Evolutionary conservation across 2,113 vertebrate species (phyloP).

Genomic region (Motacilla tschutschensis): DNA sequence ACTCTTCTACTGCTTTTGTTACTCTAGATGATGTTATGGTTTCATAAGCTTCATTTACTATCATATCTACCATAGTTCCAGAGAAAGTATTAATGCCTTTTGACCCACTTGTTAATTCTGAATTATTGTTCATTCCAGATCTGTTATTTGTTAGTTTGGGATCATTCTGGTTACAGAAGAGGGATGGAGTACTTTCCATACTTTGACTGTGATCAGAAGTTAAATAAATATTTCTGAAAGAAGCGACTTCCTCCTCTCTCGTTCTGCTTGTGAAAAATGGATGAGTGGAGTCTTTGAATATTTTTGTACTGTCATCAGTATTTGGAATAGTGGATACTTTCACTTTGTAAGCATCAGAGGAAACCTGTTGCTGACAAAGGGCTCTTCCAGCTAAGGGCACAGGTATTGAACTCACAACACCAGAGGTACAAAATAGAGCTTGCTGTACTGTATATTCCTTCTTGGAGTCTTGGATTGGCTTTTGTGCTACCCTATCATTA

Average conservation of each 20-base stretch:
- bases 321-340: constrained; percentile 37
- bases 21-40: constrained; percentile 77
- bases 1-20: constrained; percentile 78
- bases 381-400: constrained; percentile 88
- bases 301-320: constrained; percentile 51
- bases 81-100: constrained; percentile 78
- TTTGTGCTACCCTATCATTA: constrained; percentile 44
- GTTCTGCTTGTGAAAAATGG: constrained; percentile 27
- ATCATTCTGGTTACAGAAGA: constrained; percentile 6
- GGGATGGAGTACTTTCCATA: constrained; percentile 11
- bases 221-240: constrained; percentile 70
- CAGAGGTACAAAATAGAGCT: constrained; percentile 90
- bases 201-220: constrained; percentile 37
- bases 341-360: constrained; percentile 63
- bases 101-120: constrained; percentile 55
- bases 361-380: constrained; percentile 75
- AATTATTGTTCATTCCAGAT: constrained; percentile 4
- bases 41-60: constrained; percentile 89
- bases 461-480: constrained; percentile 59
- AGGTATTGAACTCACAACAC: constrained; percentile 89
- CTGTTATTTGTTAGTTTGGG: constrained; percentile 6
- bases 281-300: constrained; percentile 30
- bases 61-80: constrained; percentile 85
- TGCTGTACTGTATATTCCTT: constrained; percentile 85
- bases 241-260: constrained; percentile 59